phyloP scores from a whole-genome alignment of 2,113 vertebrate genomes.

The Setophaga coronata region DNA sequence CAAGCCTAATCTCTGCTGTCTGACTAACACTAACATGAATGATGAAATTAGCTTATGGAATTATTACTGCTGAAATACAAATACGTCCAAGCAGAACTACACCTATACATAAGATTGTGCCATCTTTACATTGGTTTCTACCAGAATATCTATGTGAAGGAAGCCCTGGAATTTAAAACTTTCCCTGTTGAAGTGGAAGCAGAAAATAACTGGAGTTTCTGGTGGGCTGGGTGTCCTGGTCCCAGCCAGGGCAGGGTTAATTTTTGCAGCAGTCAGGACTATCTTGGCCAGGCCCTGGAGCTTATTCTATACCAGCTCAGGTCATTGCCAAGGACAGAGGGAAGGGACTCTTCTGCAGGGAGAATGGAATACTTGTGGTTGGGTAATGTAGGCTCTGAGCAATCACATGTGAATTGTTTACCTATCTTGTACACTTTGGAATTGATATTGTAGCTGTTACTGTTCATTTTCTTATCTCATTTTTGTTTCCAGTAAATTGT shows the following conservation, averaged over 20 bases:
- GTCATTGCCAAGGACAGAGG: not conserved
- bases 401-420: not conserved
- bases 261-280: not conserved
- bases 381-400: not conserved
- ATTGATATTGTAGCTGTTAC: not conserved
- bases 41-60: not conserved
- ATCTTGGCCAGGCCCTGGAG: too few species aligned
- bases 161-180: not conserved
- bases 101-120: not conserved
- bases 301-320: not conserved
- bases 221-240: not conserved
- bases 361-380: not conserved
- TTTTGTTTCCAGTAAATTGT: not conserved
- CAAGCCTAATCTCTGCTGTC: not conserved
- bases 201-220: not conserved
- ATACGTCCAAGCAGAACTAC: not conserved
- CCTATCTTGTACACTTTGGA: not conserved
- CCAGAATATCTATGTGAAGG: not conserved
- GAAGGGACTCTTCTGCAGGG: not conserved
- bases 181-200: not conserved
- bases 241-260: not conserved
- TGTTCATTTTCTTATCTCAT: not conserved
- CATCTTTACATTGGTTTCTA: not conserved
- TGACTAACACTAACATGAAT: not conserved
- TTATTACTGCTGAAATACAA: not conserved